Conservation (phyloP, 53 echinoderm and acorn worm genomes). For the Zoroaster sp. region DNA sequence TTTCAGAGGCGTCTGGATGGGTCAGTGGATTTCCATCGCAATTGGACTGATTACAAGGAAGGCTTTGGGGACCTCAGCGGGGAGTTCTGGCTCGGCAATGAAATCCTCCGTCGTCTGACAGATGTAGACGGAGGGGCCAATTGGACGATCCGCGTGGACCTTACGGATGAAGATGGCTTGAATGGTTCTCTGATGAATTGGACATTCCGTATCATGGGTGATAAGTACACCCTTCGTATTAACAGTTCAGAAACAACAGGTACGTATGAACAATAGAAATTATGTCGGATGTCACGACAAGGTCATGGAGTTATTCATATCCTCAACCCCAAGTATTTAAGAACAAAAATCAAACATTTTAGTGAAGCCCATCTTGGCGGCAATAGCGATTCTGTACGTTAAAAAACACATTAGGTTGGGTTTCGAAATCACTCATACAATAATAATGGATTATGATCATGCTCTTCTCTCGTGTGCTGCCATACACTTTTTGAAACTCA, state of each 20-base stretch:
- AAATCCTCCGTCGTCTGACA: not conserved
- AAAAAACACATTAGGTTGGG: too few species aligned
- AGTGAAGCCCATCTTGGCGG: too few species aligned
- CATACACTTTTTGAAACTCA: too few species aligned
- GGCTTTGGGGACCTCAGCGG: constrained; percentile 14
- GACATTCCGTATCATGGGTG: not conserved
- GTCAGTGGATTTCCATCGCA: constrained; percentile 32
- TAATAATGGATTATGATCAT: too few species aligned
- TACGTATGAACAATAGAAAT: too few species aligned
- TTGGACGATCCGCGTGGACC: not conserved
- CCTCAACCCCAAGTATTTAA: too few species aligned
- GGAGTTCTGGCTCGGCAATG: constrained; percentile 33
- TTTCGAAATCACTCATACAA: too few species aligned
- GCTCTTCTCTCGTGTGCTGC: too few species aligned
- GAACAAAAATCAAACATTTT: too few species aligned
- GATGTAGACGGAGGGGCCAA: not conserved
- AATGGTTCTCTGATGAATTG: not conserved
- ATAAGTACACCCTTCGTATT: not conserved
- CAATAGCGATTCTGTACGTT: too few species aligned
- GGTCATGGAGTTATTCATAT: too few species aligned
- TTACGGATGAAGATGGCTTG: not conserved
- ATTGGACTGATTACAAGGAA: constrained; percentile 8
- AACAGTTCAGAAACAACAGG: not conserved
- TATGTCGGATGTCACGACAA: too few species aligned
- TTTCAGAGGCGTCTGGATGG: constrained; percentile 37